phyloP scores from a whole-genome alignment of 2,888 invertebrate species.

The Anarsia innoxiella region DNA sequence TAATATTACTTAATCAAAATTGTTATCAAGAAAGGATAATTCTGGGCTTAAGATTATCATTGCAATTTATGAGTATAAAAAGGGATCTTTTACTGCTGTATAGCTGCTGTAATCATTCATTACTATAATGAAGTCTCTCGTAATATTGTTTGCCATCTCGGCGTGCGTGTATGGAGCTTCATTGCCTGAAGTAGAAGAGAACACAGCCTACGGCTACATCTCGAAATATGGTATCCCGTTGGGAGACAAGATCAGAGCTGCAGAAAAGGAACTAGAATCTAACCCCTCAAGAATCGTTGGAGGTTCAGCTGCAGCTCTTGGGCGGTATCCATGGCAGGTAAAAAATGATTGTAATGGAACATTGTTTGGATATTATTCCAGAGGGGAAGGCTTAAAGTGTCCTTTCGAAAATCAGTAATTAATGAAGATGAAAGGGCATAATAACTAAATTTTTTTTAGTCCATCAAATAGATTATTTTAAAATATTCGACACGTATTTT shows the following conservation, averaged over 20 bases:
- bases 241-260: slow-evolving; percentile 33
- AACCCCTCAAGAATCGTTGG: slow-evolving; percentile 36
- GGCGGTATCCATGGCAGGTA: slow-evolving; percentile 42
- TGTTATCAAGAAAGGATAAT: too few species aligned
- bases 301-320: slow-evolving; percentile 28
- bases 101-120: too few species aligned
- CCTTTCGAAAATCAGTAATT: too few species aligned
- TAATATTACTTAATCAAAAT: too few species aligned
- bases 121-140: too few species aligned
- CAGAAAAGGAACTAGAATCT: slow-evolving; percentile 29
- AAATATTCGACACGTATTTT: too few species aligned
- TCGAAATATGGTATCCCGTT: slow-evolving; percentile 31
- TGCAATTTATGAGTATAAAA: neutral
- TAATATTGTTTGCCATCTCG: too few species aligned
- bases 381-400: too few species aligned
- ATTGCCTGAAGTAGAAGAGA: slow-evolving; percentile 4
- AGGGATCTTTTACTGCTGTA: neutral
- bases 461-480: too few species aligned
- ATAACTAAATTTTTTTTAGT: too few species aligned
- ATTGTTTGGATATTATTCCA: too few species aligned
- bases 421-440: too few species aligned
- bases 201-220: slow-evolving; percentile 29
- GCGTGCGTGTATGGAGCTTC: slow-evolving; percentile 13
- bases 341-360: neutral
- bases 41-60: neutral